These are phyloP conservation scores for Erpobdella octoculata DNA, from an alignment of 2,888 invertebrate genomes.

Conservation along the genomic window DNA sequence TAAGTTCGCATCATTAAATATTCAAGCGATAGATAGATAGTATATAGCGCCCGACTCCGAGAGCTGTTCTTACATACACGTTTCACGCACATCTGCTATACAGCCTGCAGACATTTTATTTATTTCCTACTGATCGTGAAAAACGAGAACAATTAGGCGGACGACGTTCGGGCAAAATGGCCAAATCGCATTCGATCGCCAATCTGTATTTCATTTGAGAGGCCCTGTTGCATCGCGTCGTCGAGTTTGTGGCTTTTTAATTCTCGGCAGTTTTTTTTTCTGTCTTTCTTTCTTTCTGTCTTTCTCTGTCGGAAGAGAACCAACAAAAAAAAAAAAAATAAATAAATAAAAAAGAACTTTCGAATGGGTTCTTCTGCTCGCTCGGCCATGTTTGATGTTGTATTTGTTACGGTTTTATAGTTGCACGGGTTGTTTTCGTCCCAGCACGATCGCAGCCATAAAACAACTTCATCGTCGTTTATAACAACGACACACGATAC, in stretches of 20 bases:
- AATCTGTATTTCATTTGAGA: background rate
- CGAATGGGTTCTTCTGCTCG: background rate
- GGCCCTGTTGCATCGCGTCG: background rate
- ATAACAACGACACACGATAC: background rate
- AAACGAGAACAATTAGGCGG: conserved; percentile 3
- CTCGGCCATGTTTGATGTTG: background rate
- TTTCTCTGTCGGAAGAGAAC: background rate
- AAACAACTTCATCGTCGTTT: background rate
- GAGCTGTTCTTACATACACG: no score
- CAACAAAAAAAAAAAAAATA: no score
- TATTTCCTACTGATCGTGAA: background rate
- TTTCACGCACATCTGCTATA: background rate
- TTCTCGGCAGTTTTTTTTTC: background rate
- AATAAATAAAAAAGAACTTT: background rate
- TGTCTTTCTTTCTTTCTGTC: background rate
- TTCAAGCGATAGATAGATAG: no score
- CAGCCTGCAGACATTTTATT: background rate
- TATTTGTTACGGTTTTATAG: conserved; percentile 10
- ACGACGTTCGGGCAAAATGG: background rate
- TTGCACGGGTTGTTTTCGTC: background rate
- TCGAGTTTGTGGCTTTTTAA: background rate
- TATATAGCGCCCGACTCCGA: no score
- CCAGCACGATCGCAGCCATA: background rate
- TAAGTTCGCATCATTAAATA: no score
- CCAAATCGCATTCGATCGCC: conserved; percentile 8